These are phyloP conservation scores for Etheostoma perlongum DNA, from an alignment of 2,797 vertebrate species.

Conservation along the genomic window DNA sequence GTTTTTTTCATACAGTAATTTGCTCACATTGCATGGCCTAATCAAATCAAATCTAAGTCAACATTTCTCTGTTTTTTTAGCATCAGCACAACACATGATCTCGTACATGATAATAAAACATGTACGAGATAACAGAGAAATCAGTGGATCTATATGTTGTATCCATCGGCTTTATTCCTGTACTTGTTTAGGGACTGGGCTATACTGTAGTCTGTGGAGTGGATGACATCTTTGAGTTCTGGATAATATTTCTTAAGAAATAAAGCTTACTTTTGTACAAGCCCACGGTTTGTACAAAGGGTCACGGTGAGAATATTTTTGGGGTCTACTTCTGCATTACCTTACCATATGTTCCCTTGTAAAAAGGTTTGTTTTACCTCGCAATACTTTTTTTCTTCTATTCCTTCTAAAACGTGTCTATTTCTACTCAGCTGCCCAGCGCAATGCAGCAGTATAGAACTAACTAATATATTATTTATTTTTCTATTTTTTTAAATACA, in stretches of 20 bases:
- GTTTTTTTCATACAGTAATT: slow-evolving; percentile 38
- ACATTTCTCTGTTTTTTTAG: background rate
- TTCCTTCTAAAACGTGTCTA: too few species aligned
- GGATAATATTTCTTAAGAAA: background rate
- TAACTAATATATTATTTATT: too few species aligned
- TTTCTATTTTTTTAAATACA: too few species aligned
- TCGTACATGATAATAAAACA: slow-evolving; percentile 18
- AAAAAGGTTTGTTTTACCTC: too few species aligned
- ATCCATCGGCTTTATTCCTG: slow-evolving; percentile 19
- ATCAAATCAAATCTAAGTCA: slow-evolving; percentile 6
- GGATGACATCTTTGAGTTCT: background rate
- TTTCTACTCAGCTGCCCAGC: too few species aligned
- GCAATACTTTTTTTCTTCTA: too few species aligned
- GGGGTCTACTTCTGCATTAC: too few species aligned
- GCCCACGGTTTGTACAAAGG: too few species aligned
- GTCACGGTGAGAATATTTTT: too few species aligned
- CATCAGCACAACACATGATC: slow-evolving; percentile 8
- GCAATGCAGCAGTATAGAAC: too few species aligned
- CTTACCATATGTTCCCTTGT: too few species aligned
- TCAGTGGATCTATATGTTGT: slow-evolving; percentile 1
- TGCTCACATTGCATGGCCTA: slow-evolving; percentile 17
- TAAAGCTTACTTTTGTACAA: background rate
- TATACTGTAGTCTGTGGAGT: slow-evolving; percentile 16
- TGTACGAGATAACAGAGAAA: slow-evolving; percentile 2
- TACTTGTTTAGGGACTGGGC: slow-evolving; percentile 9